Percentiles rank a stretch among this genome's conserved stretches.
phyloP scores from a whole-genome alignment of 2,888 invertebrate genomes.

The Tortrix viridana region DNA sequence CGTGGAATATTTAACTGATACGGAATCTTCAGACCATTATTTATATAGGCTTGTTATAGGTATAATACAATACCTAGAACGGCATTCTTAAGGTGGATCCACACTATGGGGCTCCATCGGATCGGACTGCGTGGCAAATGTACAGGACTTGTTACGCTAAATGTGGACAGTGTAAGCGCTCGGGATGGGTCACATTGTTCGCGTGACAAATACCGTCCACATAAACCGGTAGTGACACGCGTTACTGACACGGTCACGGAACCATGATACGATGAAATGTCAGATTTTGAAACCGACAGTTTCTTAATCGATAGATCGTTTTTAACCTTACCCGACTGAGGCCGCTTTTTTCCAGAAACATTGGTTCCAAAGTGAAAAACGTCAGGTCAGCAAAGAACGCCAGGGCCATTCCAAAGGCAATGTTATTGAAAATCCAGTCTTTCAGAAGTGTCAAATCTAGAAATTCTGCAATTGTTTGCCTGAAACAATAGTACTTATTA shows the following conservation, averaged over 20 bases:
- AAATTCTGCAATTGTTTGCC: conserved; percentile 84
- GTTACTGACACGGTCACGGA: too few relatives aligned
- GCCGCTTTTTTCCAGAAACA: conserved; percentile 83
- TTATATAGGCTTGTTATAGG: too few relatives aligned
- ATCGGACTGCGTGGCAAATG: too few relatives aligned
- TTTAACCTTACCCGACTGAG: conserved; percentile 70
- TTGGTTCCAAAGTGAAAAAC: conserved; percentile 88
- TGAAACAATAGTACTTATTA: conserved; percentile 55
- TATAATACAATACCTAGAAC: neutral
- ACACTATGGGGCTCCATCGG: too few relatives aligned
- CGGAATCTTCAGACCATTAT: too few relatives aligned
- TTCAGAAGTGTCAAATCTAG: conserved; percentile 86
- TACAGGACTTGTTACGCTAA: too few relatives aligned
- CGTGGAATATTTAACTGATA: conserved; percentile 1
- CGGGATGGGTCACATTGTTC: too few relatives aligned
- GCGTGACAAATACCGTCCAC: too few relatives aligned
- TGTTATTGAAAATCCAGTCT: conserved; percentile 87
- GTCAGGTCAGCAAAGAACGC: conserved; percentile 88
- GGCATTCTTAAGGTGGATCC: too few relatives aligned
- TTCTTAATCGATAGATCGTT: neutral
- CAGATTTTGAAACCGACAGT: neutral
- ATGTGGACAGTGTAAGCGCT: too few relatives aligned
- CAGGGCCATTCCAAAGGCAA: conserved; percentile 87
- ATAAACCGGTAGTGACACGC: too few relatives aligned
- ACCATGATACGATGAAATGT: too few relatives aligned